Base-by-base conservation (phyloP, 1,140 invertebrate genomes). In the Asobara japonica region DNA sequence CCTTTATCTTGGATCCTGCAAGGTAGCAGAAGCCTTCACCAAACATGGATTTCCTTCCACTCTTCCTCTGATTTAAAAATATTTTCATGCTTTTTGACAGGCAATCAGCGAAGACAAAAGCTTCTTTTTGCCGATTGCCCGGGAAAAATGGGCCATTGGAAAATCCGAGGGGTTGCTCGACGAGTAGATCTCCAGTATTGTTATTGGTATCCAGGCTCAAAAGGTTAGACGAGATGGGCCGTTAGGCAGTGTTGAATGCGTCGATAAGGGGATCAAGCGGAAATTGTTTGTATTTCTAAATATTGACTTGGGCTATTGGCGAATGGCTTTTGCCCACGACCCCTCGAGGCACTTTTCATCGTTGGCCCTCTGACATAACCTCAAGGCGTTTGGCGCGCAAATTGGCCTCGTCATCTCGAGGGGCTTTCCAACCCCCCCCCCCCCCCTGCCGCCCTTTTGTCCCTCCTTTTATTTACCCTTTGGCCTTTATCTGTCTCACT, bases 221-320 rank as follows among this genome's bases (percentile, higher is more conserved):
- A 51, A 18, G 6, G 20, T 8, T 56, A 27, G 20, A 18, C 25
- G 22, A 25, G 38, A 65, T 11, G 7, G 62, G 65, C 66, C 61
- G 72, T 74, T 69, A 69, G 41, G 66, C 27, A 56, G 65, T 66
- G 68, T 74, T 67, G 62, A 75, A 51, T 68, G 56, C 68, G 45
- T 41, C 68, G 70, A 73, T 77, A 76, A 74, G 72, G 65, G 76
- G 76, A 77, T 77, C 38, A 45, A 27, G n/a, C 29, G 16, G 62
- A 74, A 77, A 77, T 77, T 74, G 76, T 77, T 77, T 75, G 73
- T 77, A 72, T 77, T 74, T 74, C 64, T 69, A 74, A 72, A 73
- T 77, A 74, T 77, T 77, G 70, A 72, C 68, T 74, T 38, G n/a
- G 61, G 61, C 61, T 45, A 71, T 51, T 65, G 48, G 36, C 41